Base-by-base conservation (phyloP, 2,888 invertebrate genomes). In the Epinotia ramella region DNA sequence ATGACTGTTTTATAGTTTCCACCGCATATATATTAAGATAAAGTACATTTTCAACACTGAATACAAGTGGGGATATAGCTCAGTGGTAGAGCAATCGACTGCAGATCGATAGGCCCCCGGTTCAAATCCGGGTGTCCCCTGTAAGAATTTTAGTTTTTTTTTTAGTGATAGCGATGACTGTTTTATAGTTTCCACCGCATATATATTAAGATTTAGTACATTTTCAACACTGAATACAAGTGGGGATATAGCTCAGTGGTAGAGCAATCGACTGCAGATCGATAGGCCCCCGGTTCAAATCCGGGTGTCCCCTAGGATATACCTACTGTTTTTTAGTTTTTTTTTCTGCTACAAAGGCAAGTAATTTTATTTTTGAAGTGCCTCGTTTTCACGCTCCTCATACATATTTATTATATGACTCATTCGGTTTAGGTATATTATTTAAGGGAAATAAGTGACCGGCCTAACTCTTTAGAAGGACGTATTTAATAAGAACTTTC, bases 231-330 rank as follows among this genome's bases (percentile, higher is more conserved):
- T n/a, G n/a, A n/a, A n/a, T n/a, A n/a, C 12, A 49, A 40, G 16
- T 49, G 91, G 91, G 91, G 90, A 90, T 90, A 90, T 90, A 90
- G 90, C 91, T 91, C 91, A 91, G 91, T 91, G 93, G 92, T 82
- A 93, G 93, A 93, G 93, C 93, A 93, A 91, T 93, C 92, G 93
- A 92, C 93, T 93, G 93, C 93, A 93, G 93, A 92, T 93, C 93
- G 92, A 92, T 92, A 92, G 93, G 93, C 81, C 93, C 90, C 92
- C 87, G 91, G 93, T 93, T 93, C 92, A 92, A 76, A 76, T 76
- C 79, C 79, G 79, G 79, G 79, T 79, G 79, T 28, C 24, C 24
- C 65, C 65, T 66, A 46, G 11, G 13, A 1, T 46, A 24, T n/a
- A 4, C n/a, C n/a, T n/a, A n/a, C 7, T 16, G 3, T 3, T 64